These are phyloP conservation scores for Heliocidaris erythrogramma DNA, from an alignment of 35 echinoderm and acorn worm genomes.

Conservation along the genomic window DNA sequence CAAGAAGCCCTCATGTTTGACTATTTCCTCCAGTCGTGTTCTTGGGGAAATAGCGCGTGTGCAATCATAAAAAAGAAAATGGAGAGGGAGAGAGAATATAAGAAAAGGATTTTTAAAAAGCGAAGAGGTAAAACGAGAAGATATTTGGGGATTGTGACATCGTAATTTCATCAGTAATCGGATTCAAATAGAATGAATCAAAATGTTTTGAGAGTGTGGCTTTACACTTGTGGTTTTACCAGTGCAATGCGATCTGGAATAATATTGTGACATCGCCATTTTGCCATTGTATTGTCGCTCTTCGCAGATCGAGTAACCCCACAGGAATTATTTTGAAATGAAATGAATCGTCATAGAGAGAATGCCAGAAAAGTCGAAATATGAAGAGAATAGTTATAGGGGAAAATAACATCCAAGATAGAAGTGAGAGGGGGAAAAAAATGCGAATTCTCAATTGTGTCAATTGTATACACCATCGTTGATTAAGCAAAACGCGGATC, in stretches of 20 bases:
- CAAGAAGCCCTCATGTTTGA: neutral
- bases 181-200: conserved; percentile 45
- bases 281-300: conserved; percentile 22
- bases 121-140: neutral
- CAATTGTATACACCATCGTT: conserved; percentile 18
- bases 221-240: conserved; percentile 40
- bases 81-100: conserved; percentile 7
- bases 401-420: neutral
- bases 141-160: conserved; percentile 28
- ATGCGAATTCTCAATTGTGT: conserved; percentile 9
- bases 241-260: conserved; percentile 37
- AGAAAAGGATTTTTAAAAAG: neutral
- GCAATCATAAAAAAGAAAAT: neutral
- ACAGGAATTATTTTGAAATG: neutral
- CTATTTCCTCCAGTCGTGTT: neutral
- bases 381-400: conserved; percentile 5
- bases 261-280: conserved; percentile 50
- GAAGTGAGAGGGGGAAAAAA: neutral
- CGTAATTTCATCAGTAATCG: conserved; percentile 42
- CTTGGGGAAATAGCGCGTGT: neutral
- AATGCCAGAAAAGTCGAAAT: conserved; percentile 6
- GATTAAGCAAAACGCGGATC: conserved; percentile 32
- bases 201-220: conserved; percentile 45
- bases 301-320: neutral
- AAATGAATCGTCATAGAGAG: conserved; percentile 30